phyloP scores from a whole-genome alignment of 2,888 invertebrate species.

The Eristalinus aeneus region DNA sequence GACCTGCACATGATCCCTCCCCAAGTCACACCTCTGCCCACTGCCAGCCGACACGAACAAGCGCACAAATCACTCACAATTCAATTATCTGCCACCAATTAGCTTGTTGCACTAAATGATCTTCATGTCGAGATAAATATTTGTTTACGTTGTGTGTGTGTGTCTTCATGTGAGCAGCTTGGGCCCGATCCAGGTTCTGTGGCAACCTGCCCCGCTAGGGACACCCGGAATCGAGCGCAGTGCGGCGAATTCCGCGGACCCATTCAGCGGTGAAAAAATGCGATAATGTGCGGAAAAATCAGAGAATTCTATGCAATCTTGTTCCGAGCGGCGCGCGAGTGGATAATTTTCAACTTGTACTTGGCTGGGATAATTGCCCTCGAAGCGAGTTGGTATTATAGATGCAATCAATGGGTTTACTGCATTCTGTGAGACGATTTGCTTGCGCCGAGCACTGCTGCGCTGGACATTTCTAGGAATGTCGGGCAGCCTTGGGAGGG shows the following conservation, averaged over 20 bases:
- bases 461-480: conserved; percentile 2
- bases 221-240: conserved; percentile 39
- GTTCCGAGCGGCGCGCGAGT: conserved; percentile 11
- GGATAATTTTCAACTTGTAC: conserved; percentile 23
- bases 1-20: conserved; percentile 1
- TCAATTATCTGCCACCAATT: conserved; percentile 63
- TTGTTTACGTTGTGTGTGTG: conserved; percentile 32
- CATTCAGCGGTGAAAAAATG: conserved; percentile 43
- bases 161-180: conserved; percentile 38
- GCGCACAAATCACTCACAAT: conserved; percentile 55
- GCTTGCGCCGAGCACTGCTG: not conserved
- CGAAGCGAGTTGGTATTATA: conserved; percentile 20
- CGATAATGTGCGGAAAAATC: conserved; percentile 42
- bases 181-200: not conserved
- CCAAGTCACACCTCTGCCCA: not conserved
- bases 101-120: conserved; percentile 61
- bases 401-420: conserved; percentile 14
- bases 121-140: conserved; percentile 61
- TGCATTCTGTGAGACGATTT: not conserved
- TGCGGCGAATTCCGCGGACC: conserved; percentile 28
- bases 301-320: conserved; percentile 43
- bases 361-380: conserved; percentile 27
- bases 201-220: conserved; percentile 10
- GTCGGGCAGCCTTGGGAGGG: not conserved
- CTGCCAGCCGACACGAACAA: not conserved